Conservation (phyloP, 2,113 vertebrate genomes). For the Hipposideros armiger region DNA sequence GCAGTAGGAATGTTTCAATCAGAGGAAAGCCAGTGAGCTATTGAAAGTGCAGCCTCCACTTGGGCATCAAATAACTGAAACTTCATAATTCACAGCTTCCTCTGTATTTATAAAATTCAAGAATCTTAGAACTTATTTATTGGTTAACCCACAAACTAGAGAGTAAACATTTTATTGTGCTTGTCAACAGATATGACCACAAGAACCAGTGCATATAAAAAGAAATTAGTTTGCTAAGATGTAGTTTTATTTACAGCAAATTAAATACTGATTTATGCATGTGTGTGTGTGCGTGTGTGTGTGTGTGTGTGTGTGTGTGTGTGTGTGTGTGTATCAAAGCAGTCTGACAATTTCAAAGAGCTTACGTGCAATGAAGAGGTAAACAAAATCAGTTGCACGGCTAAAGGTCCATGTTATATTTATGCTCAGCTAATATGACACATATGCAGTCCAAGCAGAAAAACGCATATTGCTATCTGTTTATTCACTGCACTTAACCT, state of each 20-base stretch:
- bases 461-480: background rate
- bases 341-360: background rate
- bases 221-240: background rate
- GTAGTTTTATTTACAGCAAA: background rate
- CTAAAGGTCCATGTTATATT: background rate
- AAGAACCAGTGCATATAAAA: background rate
- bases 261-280: background rate
- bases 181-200: background rate
- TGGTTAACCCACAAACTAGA: background rate
- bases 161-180: background rate
- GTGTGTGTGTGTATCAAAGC: background rate
- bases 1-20: background rate
- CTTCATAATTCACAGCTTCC: background rate
- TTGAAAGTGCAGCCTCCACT: background rate
- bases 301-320: no score
- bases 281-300: background rate
- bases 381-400: background rate
- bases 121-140: background rate
- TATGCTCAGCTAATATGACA: no score
- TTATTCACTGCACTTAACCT: background rate
- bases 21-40: background rate
- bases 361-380: background rate
- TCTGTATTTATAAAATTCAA: background rate
- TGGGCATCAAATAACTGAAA: background rate
- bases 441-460: background rate